These are phyloP conservation scores for Dolichoris vasculosae DNA, from an alignment of 1,140 invertebrate species.

Conservation along the genomic window DNA sequence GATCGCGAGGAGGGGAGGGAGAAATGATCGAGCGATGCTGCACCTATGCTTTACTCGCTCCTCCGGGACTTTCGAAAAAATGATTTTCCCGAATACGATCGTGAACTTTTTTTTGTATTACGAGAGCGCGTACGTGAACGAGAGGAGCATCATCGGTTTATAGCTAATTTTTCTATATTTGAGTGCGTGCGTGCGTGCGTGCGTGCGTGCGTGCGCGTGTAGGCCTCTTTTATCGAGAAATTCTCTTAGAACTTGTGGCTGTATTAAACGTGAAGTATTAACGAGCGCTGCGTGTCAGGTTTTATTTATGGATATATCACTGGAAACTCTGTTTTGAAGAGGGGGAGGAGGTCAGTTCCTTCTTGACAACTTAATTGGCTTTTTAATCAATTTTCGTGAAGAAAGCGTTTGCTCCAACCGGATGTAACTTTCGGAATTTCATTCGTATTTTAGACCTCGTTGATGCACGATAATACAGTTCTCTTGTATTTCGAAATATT, in stretches of 20 bases:
- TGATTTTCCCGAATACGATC: slow-evolving; percentile 19
- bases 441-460: slow-evolving; percentile 13
- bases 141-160: neutral
- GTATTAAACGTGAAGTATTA: slow-evolving; percentile 14
- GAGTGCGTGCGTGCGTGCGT: neutral
- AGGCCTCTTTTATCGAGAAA: neutral
- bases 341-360: neutral
- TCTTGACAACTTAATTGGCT: slow-evolving; percentile 45
- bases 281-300: slow-evolving; percentile 11
- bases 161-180: neutral
- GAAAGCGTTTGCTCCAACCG: neutral
- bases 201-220: neutral
- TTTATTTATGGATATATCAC: slow-evolving; percentile 48
- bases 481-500: neutral
- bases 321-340: slow-evolving; percentile 21
- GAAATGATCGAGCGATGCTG: neutral
- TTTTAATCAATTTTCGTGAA: slow-evolving; percentile 46
- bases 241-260: neutral
- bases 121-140: neutral
- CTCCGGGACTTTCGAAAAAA: slow-evolving; percentile 27
- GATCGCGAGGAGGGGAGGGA: neutral
- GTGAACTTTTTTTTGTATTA: neutral
- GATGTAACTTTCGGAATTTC: slow-evolving; percentile 42
- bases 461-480: neutral
- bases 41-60: neutral